phyloP scores from a whole-genome alignment of 2,888 invertebrate species.

The Chelonus formosanus region DNA sequence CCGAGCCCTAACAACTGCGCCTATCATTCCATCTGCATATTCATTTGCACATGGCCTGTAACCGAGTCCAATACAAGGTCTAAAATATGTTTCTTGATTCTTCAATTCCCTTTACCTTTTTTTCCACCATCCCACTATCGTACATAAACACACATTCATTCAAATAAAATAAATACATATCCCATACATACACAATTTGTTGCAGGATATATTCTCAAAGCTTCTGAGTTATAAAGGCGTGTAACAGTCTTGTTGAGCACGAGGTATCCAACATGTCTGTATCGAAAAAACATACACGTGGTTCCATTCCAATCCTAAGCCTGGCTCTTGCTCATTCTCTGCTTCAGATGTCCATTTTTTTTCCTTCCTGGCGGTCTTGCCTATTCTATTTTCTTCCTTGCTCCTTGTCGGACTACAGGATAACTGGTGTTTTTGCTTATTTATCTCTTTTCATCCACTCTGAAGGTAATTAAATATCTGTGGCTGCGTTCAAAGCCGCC shows the following conservation, averaged over 20 bases:
- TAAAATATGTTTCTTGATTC: slow-evolving; percentile 5
- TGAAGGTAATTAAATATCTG: slow-evolving; percentile 58
- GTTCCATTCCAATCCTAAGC: neutral
- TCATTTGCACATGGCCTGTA: slow-evolving; percentile 26
- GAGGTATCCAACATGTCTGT: slow-evolving; percentile 34
- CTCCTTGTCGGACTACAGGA: slow-evolving; percentile 5
- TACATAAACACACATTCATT: neutral
- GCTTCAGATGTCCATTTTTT: slow-evolving; percentile 1
- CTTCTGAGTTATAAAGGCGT: slow-evolving; percentile 56
- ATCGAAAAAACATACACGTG: slow-evolving; percentile 1
- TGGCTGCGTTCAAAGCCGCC: slow-evolving; percentile 49
- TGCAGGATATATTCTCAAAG: slow-evolving; percentile 42
- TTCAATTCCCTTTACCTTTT: neutral
- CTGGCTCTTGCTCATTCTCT: neutral
- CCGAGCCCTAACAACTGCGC: slow-evolving; percentile 20
- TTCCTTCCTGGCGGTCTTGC: slow-evolving; percentile 26
- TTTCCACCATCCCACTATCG: neutral
- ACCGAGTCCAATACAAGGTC: slow-evolving; percentile 7
- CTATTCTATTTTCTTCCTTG: slow-evolving; percentile 35
- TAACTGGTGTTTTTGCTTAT: neutral
- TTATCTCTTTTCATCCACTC: slow-evolving; percentile 14
- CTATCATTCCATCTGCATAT: slow-evolving; percentile 29
- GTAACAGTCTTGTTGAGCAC: slow-evolving; percentile 44
- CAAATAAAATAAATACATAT: slow-evolving; percentile 5
- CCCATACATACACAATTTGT: slow-evolving; percentile 45